Evolutionary conservation across 2,797 vertebrate species (phyloP), one percentile per base, ranked within the genome.

Genomic region (Pteropus rufus): DNA sequence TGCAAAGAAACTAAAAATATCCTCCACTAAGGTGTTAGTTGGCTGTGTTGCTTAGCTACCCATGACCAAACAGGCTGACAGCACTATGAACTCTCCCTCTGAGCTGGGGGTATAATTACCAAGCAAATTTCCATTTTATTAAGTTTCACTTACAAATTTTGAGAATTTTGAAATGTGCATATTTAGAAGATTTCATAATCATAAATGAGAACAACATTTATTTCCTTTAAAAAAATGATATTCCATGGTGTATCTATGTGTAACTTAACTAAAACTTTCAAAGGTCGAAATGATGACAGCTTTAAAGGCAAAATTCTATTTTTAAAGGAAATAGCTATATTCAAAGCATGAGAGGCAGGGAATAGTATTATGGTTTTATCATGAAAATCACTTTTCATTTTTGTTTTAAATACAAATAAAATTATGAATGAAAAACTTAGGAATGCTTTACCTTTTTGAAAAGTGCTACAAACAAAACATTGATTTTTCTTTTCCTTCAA

Each of bases 91-190:
- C 94, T 97, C 90, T 95, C 77, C 44, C 85, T 58, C 82, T 96
- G 90, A 92, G 31, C 82, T 23, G 77, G 67, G 52, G 67, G 52
- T 96, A 36, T 97, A 98, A 98, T 98, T 97, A 98, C 26, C 64
- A 96, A 94, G 70, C 39, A 96, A 79, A 95, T 96, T 97, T 97
- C 89, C 95, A 97, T 96, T 97, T 97, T 89, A 97, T 97, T 97
- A 97, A 76, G 70, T 95, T 93, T 69, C 69, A 83, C 54, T 92
- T 93, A 77, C 29, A 96, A 96, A 97, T 93, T 85, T 86, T 89
- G 16, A 96, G 75, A 97, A 76, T 88, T 93, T 95, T 95, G 83
- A 97, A 96, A 93, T 96, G 56, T 92, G 31, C 31, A 29, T 93
- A 81, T 81, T 89, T 94, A 80, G n/a, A 93, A 88, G 52, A 46